Evolutionary conservation across 1,140 invertebrate genomes (phyloP).

Genomic region (Phocides pigmalion): DNA sequence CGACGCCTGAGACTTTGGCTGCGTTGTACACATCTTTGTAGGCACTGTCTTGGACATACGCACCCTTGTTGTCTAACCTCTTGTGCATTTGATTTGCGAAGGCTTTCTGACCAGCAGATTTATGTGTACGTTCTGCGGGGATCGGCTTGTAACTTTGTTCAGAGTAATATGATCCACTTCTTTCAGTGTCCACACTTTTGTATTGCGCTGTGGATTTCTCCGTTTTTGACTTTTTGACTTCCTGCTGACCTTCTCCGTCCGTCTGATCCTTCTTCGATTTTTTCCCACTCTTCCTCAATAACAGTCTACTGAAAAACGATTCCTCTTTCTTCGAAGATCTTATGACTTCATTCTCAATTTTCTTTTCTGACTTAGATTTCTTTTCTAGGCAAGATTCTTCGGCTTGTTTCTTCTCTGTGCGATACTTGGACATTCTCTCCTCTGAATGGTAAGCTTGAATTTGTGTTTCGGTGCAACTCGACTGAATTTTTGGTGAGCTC

Average conservation of each 20-base stretch:
- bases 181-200: slow-evolving; percentile 63
- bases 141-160: slow-evolving; percentile 66
- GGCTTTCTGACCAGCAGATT: slow-evolving; percentile 77
- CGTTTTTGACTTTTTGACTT: slow-evolving; percentile 71
- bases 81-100: slow-evolving; percentile 82
- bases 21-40: slow-evolving; percentile 77
- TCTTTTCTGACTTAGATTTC: slow-evolving; percentile 83
- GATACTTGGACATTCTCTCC: slow-evolving; percentile 66
- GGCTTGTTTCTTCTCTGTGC: slow-evolving; percentile 70
- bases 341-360: slow-evolving; percentile 76
- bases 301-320: slow-evolving; percentile 87
- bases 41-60: slow-evolving; percentile 79
- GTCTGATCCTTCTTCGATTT: slow-evolving; percentile 85
- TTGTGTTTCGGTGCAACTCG: slow-evolving; percentile 39
- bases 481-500: slow-evolving; percentile 54
- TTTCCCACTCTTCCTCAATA: slow-evolving; percentile 86
- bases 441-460: slow-evolving; percentile 58
- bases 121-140: slow-evolving; percentile 67
- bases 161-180: slow-evolving; percentile 44
- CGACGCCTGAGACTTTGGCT: slow-evolving; percentile 70
- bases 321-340: slow-evolving; percentile 83
- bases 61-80: slow-evolving; percentile 81
- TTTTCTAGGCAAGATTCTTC: slow-evolving; percentile 80
- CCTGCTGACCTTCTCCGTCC: slow-evolving; percentile 73
- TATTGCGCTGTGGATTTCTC: slow-evolving; percentile 65